Conservation (phyloP, 1,140 invertebrate genomes). For the Capitella teleta region DNA sequence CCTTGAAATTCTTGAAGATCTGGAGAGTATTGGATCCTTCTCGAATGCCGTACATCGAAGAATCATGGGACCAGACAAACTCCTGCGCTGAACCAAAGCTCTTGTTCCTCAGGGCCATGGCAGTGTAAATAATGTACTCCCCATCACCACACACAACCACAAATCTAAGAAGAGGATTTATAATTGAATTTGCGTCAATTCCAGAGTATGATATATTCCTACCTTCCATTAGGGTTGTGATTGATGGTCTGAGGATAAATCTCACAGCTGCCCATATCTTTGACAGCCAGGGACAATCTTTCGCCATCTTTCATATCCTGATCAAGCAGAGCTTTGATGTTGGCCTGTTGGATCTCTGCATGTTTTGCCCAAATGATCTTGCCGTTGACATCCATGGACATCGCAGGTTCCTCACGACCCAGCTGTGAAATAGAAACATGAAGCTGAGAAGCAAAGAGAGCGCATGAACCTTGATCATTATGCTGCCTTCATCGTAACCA, state of each 20-base stretch:
- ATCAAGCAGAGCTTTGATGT: slow-evolving; percentile 58
- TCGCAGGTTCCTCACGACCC: slow-evolving; percentile 94
- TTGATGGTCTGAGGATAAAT: slow-evolving; percentile 98
- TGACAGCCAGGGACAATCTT: slow-evolving; percentile 79
- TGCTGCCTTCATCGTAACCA: slow-evolving; percentile 96
- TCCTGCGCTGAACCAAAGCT: slow-evolving; percentile 96
- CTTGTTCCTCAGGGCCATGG: slow-evolving; percentile 96
- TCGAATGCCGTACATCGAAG: slow-evolving; percentile 82
- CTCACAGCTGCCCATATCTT: slow-evolving; percentile 99
- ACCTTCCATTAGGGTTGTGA: slow-evolving; percentile 95
- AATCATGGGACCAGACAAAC: slow-evolving; percentile 97
- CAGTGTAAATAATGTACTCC: slow-evolving; percentile 99
- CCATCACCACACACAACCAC: slow-evolving; percentile 99
- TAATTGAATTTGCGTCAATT: too few relatives aligned
- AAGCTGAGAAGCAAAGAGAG: neutral
- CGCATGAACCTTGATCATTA: slow-evolving; percentile 63
- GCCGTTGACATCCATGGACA: slow-evolving; percentile 95
- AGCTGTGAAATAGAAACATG: slow-evolving; percentile 44
- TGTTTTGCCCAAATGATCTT: slow-evolving; percentile 99
- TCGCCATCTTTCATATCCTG: slow-evolving; percentile 69
- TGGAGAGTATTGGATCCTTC: slow-evolving; percentile 83
- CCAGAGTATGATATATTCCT: too few relatives aligned
- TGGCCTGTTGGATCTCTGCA: slow-evolving; percentile 95
- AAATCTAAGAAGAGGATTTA: slow-evolving; percentile 55
- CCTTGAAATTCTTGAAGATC: slow-evolving; percentile 97